Percentiles rank a stretch among this genome's conserved stretches.
Conservation (phyloP, 2,113 vertebrate genomes). For the Lagopus leucura region DNA sequence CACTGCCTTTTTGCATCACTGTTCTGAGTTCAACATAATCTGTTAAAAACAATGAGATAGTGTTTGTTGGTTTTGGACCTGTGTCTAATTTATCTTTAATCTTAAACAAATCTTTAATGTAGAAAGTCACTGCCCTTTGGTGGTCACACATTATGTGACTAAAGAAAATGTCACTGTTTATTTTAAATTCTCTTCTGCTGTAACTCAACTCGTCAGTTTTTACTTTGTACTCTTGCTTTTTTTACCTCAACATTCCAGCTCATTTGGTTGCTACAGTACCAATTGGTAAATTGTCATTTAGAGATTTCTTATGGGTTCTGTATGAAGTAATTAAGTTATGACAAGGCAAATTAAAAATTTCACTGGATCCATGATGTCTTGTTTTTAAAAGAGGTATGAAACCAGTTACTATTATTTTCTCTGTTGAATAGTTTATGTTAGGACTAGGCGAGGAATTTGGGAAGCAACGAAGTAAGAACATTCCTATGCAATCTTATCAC, state of each 20-base stretch:
- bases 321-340: background rate
- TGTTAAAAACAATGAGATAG: background rate
- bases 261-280: background rate
- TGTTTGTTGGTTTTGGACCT: background rate
- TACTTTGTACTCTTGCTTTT: background rate
- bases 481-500: background rate
- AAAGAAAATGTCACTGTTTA: background rate
- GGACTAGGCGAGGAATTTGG: background rate
- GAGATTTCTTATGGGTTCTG: background rate
- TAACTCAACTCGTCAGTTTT: background rate
- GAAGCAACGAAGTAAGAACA: fast-evolving
- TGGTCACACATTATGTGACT: background rate
- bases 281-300: background rate
- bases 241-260: background rate
- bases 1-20: background rate
- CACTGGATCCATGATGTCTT: background rate
- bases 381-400: background rate
- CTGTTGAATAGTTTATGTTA: background rate
- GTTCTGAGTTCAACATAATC: background rate
- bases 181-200: constrained; percentile 8
- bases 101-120: background rate
- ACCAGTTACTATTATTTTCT: background rate
- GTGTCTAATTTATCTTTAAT: background rate
- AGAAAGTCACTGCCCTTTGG: background rate
- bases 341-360: background rate